These are phyloP conservation scores for Pycnonotus jocosus DNA, from an alignment of 2,113 vertebrate species.

Conservation along the genomic window DNA sequence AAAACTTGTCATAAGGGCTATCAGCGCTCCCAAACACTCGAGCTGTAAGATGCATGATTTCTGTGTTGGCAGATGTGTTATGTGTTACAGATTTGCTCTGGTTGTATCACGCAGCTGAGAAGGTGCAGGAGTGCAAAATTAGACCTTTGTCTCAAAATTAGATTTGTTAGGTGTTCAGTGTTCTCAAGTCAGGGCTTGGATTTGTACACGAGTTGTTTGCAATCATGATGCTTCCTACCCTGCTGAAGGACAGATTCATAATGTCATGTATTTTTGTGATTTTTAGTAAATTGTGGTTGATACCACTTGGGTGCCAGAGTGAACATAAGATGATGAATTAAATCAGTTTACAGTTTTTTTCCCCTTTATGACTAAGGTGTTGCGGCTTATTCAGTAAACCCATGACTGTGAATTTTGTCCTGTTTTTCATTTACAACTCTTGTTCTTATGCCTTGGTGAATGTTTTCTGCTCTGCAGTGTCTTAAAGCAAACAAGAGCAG, in stretches of 20 bases:
- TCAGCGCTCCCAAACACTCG: neutral
- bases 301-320: neutral
- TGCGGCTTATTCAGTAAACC: neutral
- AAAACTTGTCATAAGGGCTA: slow-evolving; percentile 10
- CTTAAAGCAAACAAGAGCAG: neutral
- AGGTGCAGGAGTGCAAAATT: neutral
- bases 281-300: neutral
- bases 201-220: neutral
- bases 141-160: neutral
- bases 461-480: neutral
- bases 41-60: neutral
- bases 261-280: neutral
- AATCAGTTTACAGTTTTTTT: neutral
- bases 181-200: neutral
- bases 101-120: neutral
- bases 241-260: neutral
- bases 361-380: neutral
- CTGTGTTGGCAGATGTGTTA: neutral
- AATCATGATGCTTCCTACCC: neutral
- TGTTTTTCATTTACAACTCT: neutral
- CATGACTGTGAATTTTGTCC: neutral
- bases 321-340: neutral
- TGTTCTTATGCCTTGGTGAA: neutral
- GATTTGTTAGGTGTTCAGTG: neutral
- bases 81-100: neutral